Evolutionary conservation across 2,888 invertebrate species (phyloP).

Genomic region (Sesamia inferens): DNA sequence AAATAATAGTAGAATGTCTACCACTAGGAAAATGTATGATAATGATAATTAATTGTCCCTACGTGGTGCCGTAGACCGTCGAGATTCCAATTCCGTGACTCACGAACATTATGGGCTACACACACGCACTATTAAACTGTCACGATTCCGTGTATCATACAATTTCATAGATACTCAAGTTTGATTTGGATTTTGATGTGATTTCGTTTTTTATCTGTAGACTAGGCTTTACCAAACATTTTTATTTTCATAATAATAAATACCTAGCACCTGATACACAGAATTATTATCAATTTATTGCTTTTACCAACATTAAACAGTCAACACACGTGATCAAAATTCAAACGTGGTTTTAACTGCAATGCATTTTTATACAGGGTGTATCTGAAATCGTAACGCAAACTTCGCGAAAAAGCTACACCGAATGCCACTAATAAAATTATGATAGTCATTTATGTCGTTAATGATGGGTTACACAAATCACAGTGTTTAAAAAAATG

Average conservation of each 20-base stretch:
- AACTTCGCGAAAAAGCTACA: too few relatives aligned
- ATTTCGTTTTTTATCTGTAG: background rate
- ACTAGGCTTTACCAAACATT: conserved; percentile 15
- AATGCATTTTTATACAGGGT: background rate
- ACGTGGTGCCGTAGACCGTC: conserved; percentile 36
- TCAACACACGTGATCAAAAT: conserved; percentile 15
- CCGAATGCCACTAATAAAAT: too few relatives aligned
- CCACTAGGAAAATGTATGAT: conserved; percentile 38
- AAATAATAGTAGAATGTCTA: conserved; percentile 43
- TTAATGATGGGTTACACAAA: too few relatives aligned
- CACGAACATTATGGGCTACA: conserved; percentile 48
- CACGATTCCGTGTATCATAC: conserved; percentile 30
- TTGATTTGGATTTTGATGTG: conserved; percentile 17
- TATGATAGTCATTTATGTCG: too few relatives aligned
- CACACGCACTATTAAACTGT: conserved; percentile 34
- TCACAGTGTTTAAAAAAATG: too few relatives aligned
- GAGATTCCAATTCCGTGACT: conserved; percentile 58
- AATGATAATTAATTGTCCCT: conserved; percentile 59
- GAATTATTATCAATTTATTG: conserved; percentile 24
- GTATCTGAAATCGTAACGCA: too few relatives aligned
- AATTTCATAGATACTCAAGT: conserved; percentile 23
- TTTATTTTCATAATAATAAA: background rate
- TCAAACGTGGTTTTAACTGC: background rate
- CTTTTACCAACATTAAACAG: conserved; percentile 14
- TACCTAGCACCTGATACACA: conserved; percentile 15